These are phyloP conservation scores for Zophobas morio DNA, from an alignment of 1,140 invertebrate species.

Conservation along the genomic window DNA sequence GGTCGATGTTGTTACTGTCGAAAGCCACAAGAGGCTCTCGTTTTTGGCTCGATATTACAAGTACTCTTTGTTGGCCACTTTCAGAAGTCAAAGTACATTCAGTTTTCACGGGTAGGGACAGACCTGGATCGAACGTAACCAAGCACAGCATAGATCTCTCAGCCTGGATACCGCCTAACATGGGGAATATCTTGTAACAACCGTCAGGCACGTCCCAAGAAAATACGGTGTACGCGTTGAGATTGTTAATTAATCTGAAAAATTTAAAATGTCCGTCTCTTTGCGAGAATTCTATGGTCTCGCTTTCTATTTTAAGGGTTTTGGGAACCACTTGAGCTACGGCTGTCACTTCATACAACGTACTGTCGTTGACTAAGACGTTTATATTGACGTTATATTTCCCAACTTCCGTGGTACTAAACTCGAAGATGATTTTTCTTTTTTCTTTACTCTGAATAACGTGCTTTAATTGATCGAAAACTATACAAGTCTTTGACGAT, in stretches of 20 bases:
- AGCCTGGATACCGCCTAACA: constrained; percentile 44
- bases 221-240: constrained; percentile 54
- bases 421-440: constrained; percentile 16
- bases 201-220: constrained; percentile 46
- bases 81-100: constrained; percentile 55
- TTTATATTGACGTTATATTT: constrained; percentile 20
- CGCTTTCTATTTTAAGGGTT: not conserved
- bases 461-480: not conserved
- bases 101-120: constrained; percentile 21
- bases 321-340: constrained; percentile 25
- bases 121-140: constrained; percentile 49
- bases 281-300: constrained; percentile 11
- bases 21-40: constrained; percentile 38
- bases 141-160: constrained; percentile 50
- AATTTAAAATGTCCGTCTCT: constrained; percentile 28
- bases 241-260: constrained; percentile 54
- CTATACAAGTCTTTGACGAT: constrained; percentile 21
- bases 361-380: constrained; percentile 26
- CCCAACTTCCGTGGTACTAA: not conserved
- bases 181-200: constrained; percentile 49
- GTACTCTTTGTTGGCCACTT: constrained; percentile 53
- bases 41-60: constrained; percentile 47
- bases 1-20: constrained; percentile 44
- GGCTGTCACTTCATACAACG: not conserved
- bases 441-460: constrained; percentile 10